Evolutionary conservation across 2,113 vertebrate species (phyloP), one percentile per base, ranked within the genome.

Genomic region (Stigmatopora nigra): DNA sequence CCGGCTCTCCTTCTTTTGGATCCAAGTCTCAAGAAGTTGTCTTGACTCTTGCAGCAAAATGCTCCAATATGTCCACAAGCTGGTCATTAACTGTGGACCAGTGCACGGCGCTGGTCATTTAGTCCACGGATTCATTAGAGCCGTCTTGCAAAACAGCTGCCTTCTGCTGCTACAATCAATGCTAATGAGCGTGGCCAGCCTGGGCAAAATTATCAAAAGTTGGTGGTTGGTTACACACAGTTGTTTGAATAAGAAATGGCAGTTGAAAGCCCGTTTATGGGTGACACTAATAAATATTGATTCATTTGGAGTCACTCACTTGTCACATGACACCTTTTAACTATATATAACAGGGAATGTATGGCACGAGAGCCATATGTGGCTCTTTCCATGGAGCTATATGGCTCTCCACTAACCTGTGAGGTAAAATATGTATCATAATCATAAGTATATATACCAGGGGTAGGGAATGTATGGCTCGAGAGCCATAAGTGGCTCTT

Each of bases 1-100:
- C 12, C 3, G 3, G 56, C 65, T 59, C 65, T 38, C 16, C 53
- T 56, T 49, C 53, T 56, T 49, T 60, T 67, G 57, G 45, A 48
- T 41, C 8, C 56, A 22, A 15, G 56, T 67, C 65, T 16, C 13
- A 56, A 60, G 44, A 49, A 45, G 59, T 45, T 61, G 59, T 48
- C 45, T 10, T 10, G n/a, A 5, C 44, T 41, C 20, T 22, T 61
- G 41, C 19, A 46, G 47, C 49, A 53, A n/a, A 61, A 62, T 45
- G 19, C 36, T 47, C 38, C 38, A 12, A 22, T 58, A 20, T 22
- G 0, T 45, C 25, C 38, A 62, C 20, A 17, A 51, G 17, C 35
- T 45, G 44, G 45, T 35, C 13, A 15, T 36, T 58, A 53, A 63
- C 20, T 22, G 36, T 46, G 14, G 16, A 55, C 0, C 47, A 10